Conservation (phyloP, 2,888 invertebrate genomes). For the Mongoloraphidia duomilia region DNA sequence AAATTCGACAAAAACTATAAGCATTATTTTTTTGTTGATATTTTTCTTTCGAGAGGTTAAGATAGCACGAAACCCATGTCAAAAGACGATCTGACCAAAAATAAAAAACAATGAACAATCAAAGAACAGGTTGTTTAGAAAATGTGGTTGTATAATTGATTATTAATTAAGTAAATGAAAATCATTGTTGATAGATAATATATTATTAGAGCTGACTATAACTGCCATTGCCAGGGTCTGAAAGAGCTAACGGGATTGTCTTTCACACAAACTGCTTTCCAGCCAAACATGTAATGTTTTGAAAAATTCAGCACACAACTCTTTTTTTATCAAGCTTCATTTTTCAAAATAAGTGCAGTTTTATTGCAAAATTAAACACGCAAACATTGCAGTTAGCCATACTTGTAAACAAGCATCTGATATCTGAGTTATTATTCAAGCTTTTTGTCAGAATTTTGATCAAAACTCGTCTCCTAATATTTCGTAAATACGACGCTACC, state of each 20-base stretch:
- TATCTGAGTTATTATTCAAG: not conserved
- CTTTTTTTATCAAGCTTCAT: not conserved
- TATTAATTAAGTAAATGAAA: too few species aligned
- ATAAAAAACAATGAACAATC: too few species aligned
- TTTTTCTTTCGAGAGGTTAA: too few species aligned
- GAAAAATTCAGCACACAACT: not conserved
- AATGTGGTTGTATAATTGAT: too few species aligned
- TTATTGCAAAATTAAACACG: not conserved
- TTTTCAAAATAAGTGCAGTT: not conserved
- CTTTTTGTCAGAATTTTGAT: too few species aligned
- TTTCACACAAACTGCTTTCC: not conserved
- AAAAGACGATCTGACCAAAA: too few species aligned
- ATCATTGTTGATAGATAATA: constrained; percentile 10
- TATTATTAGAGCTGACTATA: constrained; percentile 14
- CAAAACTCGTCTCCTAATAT: too few species aligned
- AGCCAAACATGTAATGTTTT: not conserved
- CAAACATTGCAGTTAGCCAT: not conserved
- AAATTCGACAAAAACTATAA: too few species aligned
- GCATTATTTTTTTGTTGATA: too few species aligned
- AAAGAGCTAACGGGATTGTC: not conserved
- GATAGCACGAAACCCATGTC: too few species aligned
- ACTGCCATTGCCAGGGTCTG: constrained; percentile 11
- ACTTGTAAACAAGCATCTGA: not conserved
- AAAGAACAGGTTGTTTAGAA: too few species aligned
- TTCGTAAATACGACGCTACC: too few species aligned